Conservation (phyloP, 2,888 invertebrate genomes). For the Callinectes sapidus region DNA sequence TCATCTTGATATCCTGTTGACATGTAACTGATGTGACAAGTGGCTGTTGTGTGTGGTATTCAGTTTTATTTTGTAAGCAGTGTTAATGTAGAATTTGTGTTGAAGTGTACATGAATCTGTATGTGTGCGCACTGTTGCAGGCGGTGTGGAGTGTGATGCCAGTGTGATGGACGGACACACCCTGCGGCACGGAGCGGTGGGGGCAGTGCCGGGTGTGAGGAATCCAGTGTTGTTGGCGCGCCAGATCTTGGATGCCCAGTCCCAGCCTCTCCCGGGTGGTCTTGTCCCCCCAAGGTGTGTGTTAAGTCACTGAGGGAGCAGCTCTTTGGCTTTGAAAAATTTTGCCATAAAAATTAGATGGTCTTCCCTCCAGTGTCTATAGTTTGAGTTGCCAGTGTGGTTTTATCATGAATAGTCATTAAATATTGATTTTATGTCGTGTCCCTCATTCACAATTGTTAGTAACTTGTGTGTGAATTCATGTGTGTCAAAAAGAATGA, state of each 20-base stretch:
- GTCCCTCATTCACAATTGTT: neutral
- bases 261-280: conserved; percentile 81
- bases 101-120: neutral
- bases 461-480: neutral
- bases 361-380: neutral
- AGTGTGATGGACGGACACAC: conserved; percentile 91
- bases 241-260: conserved; percentile 87
- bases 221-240: conserved; percentile 89
- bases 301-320: neutral
- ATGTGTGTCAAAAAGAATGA: too few species aligned
- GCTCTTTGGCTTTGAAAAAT: neutral
- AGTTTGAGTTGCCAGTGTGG: neutral
- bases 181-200: conserved; percentile 85
- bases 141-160: conserved; percentile 94
- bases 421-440: neutral
- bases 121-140: conserved; percentile 34
- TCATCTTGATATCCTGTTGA: neutral
- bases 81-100: neutral
- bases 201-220: conserved; percentile 87
- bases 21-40: neutral
- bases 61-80: neutral
- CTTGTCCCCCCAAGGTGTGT: conserved; percentile 84
- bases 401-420: neutral
- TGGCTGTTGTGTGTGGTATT: neutral
- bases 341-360: neutral